A percentile compares a stretch with the other conserved stretches of the same genome.
phyloP scores from a whole-genome alignment of 2,797 vertebrate genomes.

The Tokudaia muenninki region DNA sequence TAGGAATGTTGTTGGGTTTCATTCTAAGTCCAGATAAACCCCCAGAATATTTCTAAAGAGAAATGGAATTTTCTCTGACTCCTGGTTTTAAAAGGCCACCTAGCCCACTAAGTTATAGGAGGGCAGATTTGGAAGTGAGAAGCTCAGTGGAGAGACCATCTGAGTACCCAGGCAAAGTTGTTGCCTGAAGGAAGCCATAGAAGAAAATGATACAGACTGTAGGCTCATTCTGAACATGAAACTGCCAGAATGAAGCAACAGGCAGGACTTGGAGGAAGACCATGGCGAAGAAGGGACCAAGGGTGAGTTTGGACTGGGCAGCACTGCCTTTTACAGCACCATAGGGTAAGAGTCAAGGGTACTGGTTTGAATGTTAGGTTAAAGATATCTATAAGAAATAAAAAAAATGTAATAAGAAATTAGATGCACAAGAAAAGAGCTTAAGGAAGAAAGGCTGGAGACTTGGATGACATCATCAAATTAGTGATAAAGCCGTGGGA shows the following conservation, averaged over 20 bases:
- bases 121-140: neutral
- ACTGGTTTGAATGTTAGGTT: neutral
- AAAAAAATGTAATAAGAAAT: neutral
- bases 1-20: neutral
- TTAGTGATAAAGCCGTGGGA: neutral
- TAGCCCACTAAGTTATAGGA: neutral
- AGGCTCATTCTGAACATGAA: neutral
- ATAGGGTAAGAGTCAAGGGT: neutral
- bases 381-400: neutral
- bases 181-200: neutral
- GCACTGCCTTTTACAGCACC: neutral
- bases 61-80: neutral
- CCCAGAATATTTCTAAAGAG: neutral
- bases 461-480: neutral
- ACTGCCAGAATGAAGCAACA: neutral
- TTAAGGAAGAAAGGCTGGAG: neutral
- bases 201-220: neutral
- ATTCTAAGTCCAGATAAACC: neutral
- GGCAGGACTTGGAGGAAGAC: neutral
- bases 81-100: neutral
- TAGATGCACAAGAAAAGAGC: neutral
- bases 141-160: neutral
- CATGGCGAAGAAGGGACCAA: neutral
- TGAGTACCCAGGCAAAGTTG: neutral
- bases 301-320: neutral